phyloP scores from a whole-genome alignment of 2,797 vertebrate species.

The Fratercula arctica region DNA sequence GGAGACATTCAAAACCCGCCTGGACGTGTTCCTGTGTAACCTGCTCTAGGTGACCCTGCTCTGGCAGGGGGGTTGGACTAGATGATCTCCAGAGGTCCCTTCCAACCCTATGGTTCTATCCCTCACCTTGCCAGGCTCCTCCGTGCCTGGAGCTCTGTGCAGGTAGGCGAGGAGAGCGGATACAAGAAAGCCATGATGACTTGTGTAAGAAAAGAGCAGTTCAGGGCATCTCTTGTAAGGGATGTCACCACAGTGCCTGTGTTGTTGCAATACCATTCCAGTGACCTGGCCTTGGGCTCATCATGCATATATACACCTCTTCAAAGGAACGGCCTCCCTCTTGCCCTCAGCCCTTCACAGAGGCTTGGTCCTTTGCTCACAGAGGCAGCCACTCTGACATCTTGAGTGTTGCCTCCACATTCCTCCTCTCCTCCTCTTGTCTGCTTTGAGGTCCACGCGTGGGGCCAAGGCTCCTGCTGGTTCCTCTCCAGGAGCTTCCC shows the following conservation, averaged over 20 bases:
- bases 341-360: not conserved
- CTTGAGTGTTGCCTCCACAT: accelerated
- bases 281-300: accelerated
- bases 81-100: too few relatives aligned
- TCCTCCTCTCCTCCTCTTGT: not conserved
- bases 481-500: not conserved
- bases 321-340: accelerated
- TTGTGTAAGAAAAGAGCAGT: not conserved
- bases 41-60: too few relatives aligned
- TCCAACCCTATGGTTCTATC: too few relatives aligned
- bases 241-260: not conserved
- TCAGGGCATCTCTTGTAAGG: accelerated
- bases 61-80: too few relatives aligned
- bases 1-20: too few relatives aligned
- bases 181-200: too few relatives aligned
- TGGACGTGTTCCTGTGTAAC: too few relatives aligned
- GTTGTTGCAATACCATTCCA: accelerated
- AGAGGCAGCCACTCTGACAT: accelerated
- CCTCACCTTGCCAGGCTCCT: too few relatives aligned
- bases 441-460: not conserved
- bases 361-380: not conserved
- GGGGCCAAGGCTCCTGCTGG: not conserved
- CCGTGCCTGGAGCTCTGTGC: too few relatives aligned
- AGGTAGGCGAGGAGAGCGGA: too few relatives aligned
- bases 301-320: accelerated